A percentile compares a stretch with the other conserved stretches of the same genome.
Conservation (phyloP, 2,113 vertebrate species). For the Oreochromis spilurus region DNA sequence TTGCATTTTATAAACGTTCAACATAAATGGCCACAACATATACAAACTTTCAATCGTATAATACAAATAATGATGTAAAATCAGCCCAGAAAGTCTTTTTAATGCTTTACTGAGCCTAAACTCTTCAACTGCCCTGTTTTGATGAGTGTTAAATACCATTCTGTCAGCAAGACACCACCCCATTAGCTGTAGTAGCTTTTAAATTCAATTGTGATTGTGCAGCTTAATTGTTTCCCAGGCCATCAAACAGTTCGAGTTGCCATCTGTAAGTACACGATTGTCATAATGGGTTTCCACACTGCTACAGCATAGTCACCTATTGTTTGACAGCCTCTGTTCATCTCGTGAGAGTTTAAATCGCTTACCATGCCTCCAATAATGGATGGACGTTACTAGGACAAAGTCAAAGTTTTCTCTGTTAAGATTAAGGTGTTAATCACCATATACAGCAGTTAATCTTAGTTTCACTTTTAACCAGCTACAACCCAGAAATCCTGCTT, state of each 20-base stretch:
- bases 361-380: background rate
- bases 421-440: background rate
- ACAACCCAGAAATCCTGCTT: background rate
- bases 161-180: constrained; percentile 73
- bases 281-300: constrained; percentile 21
- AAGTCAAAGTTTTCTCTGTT: background rate
- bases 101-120: background rate
- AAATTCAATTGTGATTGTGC: constrained; percentile 76
- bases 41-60: background rate
- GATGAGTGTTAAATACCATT: constrained; percentile 71
- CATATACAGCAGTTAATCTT: background rate
- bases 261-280: constrained; percentile 25
- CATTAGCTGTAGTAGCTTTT: constrained; percentile 80
- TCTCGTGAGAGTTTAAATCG: background rate
- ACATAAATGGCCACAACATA: no score
- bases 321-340: constrained; percentile 7
- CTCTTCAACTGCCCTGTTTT: background rate
- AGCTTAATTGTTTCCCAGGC: constrained; percentile 80
- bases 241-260: constrained; percentile 72
- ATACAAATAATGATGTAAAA: background rate
- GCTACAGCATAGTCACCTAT: constrained; percentile 3
- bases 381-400: background rate
- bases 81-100: background rate
- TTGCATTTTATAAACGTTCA: no score
- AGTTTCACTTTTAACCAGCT: background rate